Conservation (phyloP, 2,888 invertebrate species). For the Dione vanillae region DNA sequence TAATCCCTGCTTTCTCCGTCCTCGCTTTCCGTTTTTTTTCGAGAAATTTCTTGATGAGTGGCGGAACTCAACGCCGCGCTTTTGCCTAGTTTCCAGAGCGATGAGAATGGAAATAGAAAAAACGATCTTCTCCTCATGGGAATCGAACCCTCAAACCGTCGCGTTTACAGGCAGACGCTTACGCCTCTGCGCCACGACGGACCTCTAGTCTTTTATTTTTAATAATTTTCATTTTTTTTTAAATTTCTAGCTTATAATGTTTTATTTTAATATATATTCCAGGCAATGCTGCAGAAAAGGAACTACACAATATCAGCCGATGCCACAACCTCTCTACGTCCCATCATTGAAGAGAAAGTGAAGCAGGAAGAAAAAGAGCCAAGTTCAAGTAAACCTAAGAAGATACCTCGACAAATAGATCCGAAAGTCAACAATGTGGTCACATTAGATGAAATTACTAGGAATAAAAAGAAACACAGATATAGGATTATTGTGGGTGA, state of each 20-base stretch:
- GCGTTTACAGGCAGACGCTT: too few species aligned
- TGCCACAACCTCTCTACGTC: slow-evolving; percentile 65
- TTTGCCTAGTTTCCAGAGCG: too few species aligned
- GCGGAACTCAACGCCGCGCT: too few species aligned
- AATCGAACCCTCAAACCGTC: too few species aligned
- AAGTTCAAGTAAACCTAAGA: slow-evolving; percentile 54
- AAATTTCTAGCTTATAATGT: neutral
- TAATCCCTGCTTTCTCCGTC: too few species aligned
- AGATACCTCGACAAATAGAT: slow-evolving; percentile 71
- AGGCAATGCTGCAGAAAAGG: slow-evolving; percentile 73
- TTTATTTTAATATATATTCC: slow-evolving; percentile 15
- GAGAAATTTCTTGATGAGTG: too few species aligned
- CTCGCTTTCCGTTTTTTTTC: too few species aligned
- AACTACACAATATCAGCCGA: slow-evolving; percentile 75
- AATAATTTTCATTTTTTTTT: too few species aligned
- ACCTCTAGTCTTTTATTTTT: neutral
- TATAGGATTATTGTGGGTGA: slow-evolving; percentile 77
- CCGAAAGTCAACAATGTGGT: slow-evolving; percentile 71
- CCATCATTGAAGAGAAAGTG: slow-evolving; percentile 50
- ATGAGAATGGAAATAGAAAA: too few species aligned
- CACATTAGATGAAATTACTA: slow-evolving; percentile 75
- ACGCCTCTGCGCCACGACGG: too few species aligned
- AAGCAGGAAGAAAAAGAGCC: slow-evolving; percentile 46
- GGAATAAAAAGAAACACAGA: slow-evolving; percentile 83
- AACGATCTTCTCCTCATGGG: too few species aligned